Evolutionary conservation across 2,113 vertebrate species (phyloP).

Genomic region (Microtus richardsoni): DNA sequence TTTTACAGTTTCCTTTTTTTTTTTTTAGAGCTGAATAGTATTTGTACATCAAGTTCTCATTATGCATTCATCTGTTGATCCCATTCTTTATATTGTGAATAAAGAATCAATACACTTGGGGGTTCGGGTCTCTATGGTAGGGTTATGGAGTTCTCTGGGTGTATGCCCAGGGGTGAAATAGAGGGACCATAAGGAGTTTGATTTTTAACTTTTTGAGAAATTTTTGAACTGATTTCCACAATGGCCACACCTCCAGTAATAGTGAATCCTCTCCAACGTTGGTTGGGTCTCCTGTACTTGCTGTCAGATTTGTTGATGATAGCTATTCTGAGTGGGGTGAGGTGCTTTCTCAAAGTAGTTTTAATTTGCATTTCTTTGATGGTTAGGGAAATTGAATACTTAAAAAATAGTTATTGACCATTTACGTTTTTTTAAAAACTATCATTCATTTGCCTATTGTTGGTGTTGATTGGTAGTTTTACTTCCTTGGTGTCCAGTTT

Average conservation of each 20-base stretch:
- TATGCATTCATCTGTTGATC: not conserved
- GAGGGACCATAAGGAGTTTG: not conserved
- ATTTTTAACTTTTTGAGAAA: not conserved
- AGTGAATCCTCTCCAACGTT: not conserved
- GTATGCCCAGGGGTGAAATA: not conserved
- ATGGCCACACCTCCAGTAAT: not conserved
- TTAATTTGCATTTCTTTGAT: not conserved
- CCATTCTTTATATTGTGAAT: not conserved
- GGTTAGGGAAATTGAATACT: not conserved
- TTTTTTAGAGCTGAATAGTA: not conserved
- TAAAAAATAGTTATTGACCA: not conserved
- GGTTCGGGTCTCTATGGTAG: not conserved
- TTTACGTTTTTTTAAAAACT: not conserved
- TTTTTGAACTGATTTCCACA: not conserved
- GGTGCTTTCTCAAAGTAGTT: not conserved
- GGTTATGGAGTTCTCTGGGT: not conserved
- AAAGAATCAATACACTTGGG: not conserved
- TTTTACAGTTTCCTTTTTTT: not conserved
- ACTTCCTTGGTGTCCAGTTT: not conserved
- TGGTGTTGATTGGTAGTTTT: not conserved
- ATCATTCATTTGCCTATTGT: not conserved
- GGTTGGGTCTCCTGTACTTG: not conserved
- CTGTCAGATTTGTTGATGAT: not conserved
- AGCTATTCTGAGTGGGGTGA: not conserved
- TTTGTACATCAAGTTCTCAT: not conserved